A percentile compares a stretch with the other conserved stretches of the same genome.
Evolutionary conservation across 2,888 invertebrate species (phyloP).

Genomic region (Drosophila rubida): DNA sequence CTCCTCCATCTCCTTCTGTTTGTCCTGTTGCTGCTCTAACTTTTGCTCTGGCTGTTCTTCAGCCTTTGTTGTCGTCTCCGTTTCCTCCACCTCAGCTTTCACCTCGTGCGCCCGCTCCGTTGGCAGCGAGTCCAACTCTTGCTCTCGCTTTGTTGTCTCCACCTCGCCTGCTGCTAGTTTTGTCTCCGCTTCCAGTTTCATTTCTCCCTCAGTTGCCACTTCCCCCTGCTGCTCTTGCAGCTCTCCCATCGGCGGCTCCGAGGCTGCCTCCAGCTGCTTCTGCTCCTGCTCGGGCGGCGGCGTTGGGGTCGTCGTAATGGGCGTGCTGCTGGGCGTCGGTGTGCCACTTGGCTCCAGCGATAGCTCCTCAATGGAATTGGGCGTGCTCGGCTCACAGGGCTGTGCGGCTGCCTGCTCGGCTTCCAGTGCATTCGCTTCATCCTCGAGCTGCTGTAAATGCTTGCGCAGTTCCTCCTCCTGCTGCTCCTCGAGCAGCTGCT

Average conservation of each 20-base stretch:
- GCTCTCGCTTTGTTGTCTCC: not conserved
- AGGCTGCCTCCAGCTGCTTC: not conserved
- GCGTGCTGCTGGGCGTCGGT: constrained; percentile 23
- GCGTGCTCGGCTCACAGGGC: constrained; percentile 21
- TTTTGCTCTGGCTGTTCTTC: not conserved
- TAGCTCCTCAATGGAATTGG: constrained; percentile 40
- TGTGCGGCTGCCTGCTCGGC: constrained; percentile 24
- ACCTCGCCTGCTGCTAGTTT: not conserved
- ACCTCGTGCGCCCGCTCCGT: not conserved
- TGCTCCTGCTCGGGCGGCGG: constrained; percentile 10
- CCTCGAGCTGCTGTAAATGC: constrained; percentile 40
- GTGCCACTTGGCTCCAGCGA: constrained; percentile 31
- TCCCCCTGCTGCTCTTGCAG: not conserved
- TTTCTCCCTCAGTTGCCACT: not conserved
- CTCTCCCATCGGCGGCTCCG: not conserved
- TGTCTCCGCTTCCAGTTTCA: not conserved
- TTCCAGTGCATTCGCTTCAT: constrained; percentile 27
- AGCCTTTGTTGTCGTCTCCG: not conserved
- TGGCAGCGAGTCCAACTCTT: constrained; percentile 1
- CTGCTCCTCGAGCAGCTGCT: constrained; percentile 32
- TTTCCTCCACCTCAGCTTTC: not conserved
- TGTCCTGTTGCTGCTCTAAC: not conserved
- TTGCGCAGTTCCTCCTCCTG: constrained; percentile 42
- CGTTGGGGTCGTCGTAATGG: constrained; percentile 24
- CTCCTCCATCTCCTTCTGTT: not conserved